Evolutionary conservation across 2,888 invertebrate genomes (phyloP), one percentile per base, ranked within the genome.

Genomic region (Nezara viridula): DNA sequence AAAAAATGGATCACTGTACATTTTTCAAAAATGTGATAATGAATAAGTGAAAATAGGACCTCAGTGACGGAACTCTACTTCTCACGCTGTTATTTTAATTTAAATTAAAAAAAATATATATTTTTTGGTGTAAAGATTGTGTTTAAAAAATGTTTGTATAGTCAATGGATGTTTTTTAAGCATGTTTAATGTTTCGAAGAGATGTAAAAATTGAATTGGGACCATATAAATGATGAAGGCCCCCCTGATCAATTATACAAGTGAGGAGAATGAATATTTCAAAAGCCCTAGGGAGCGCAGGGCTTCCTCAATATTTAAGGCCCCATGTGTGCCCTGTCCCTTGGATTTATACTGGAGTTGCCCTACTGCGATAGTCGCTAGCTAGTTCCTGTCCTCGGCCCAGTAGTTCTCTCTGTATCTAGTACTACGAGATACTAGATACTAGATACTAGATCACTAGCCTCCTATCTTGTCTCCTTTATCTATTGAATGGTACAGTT

Each of bases 261-360:
- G 66, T 7, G 19, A 21, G 7, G 19, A 21, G 32, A 2, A 7
- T 73, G 66, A 73, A 73, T 73, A 73, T 21, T 73, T 73, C 66
- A 73, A 73, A 60, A 37, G 16, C 66, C 66, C 66, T 16, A 2
- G 19, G 7, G 37, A 73, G 66, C 9, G 66, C 14, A 73, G 66
- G 32, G 7, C 32, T 73, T 73, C 32, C 32, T 73, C 66, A 73
- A 73, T 73, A 73, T 73, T 73, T 73, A 73, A 37, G 21, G 66
- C 6, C 66, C 66, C 66, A 73, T 73, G 66, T 73, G 66, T 7
- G 66, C 66, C 32, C 27, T 7, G 66, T 73, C 66, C 37, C 21
- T 16, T 32, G 66, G 66, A 73, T 73, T 73, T 73, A 73, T 73
- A 66, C 37, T 37, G 1, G 19, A 37, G 32, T 37, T 6, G 19